These are phyloP conservation scores for Chaenogobius annularis DNA, from an alignment of 2,113 vertebrate genomes.

Conservation along the genomic window DNA sequence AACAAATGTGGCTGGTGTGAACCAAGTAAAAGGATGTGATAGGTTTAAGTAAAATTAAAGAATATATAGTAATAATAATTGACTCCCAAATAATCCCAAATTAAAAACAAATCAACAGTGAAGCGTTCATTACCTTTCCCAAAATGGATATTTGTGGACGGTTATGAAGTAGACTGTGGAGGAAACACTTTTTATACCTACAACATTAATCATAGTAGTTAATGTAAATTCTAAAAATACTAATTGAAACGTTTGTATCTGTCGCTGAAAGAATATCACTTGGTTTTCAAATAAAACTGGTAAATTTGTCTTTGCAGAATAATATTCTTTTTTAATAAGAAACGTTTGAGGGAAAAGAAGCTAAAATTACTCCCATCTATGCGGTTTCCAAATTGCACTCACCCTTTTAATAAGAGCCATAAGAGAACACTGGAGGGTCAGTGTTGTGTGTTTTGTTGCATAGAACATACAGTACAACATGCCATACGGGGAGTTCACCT, in stretches of 20 bases:
- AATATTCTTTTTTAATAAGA: background rate
- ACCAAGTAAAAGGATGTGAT: constrained; percentile 3
- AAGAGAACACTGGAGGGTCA: background rate
- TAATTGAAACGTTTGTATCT: background rate
- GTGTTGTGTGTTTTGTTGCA: constrained; percentile 42
- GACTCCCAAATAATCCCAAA: constrained; percentile 31
- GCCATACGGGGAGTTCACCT: constrained; percentile 25
- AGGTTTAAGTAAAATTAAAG: constrained; percentile 15
- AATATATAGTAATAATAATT: background rate
- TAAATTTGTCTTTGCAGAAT: background rate
- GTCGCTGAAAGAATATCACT: background rate
- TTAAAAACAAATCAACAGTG: constrained; percentile 16
- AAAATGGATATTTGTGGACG: constrained; percentile 41
- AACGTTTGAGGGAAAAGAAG: background rate
- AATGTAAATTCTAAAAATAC: background rate
- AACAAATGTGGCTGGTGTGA: constrained; percentile 18
- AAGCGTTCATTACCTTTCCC: constrained; percentile 5
- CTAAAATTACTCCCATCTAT: constrained; percentile 1
- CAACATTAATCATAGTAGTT: constrained; percentile 7
- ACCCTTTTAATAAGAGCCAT: background rate
- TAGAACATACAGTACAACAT: constrained; percentile 33
- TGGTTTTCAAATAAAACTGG: background rate
- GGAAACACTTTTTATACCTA: background rate
- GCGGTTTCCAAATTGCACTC: background rate
- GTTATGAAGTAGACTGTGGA: constrained; percentile 11